A percentile compares a stretch with the other conserved stretches of the same genome.
These are phyloP conservation scores for Falco novaeseelandiae DNA, from an alignment of 2,797 vertebrate genomes.

Conservation along the genomic window DNA sequence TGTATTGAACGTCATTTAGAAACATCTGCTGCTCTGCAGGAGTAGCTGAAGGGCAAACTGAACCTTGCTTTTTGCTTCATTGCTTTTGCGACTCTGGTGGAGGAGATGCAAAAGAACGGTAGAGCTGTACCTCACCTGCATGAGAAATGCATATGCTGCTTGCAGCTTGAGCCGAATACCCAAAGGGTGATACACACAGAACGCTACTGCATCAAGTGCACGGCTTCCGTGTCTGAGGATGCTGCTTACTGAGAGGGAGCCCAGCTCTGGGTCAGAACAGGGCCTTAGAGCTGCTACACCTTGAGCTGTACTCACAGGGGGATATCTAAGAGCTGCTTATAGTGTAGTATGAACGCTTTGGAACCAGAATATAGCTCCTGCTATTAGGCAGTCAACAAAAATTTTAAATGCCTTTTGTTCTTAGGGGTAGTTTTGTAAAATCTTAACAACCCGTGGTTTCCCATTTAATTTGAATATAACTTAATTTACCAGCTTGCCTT, in stretches of 20 bases:
- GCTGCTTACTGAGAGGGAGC: background rate
- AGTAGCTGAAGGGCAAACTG: background rate
- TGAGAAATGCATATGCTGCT: background rate
- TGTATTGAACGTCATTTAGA: background rate
- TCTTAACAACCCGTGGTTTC: slow-evolving; percentile 52
- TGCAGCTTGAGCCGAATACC: background rate
- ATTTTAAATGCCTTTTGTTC: slow-evolving; percentile 45
- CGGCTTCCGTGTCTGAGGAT: background rate
- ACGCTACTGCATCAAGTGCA: background rate
- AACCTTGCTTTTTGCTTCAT: background rate
- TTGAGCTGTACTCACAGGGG: background rate
- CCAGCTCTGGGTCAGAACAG: background rate
- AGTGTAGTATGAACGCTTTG: background rate
- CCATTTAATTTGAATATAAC: slow-evolving; percentile 28
- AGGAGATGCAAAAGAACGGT: background rate
- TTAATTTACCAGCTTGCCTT: slow-evolving; percentile 49
- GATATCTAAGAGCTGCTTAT: background rate
- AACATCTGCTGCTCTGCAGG: background rate
- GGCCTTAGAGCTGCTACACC: background rate
- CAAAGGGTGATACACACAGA: background rate
- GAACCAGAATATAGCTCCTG: background rate
- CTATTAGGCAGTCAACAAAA: slow-evolving; percentile 22
- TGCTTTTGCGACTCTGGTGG: background rate
- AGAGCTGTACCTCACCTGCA: background rate
- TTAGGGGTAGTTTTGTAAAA: slow-evolving; percentile 30